Base-by-base conservation (phyloP, 2,797 vertebrate genomes). In the Rachycentron canadum region DNA sequence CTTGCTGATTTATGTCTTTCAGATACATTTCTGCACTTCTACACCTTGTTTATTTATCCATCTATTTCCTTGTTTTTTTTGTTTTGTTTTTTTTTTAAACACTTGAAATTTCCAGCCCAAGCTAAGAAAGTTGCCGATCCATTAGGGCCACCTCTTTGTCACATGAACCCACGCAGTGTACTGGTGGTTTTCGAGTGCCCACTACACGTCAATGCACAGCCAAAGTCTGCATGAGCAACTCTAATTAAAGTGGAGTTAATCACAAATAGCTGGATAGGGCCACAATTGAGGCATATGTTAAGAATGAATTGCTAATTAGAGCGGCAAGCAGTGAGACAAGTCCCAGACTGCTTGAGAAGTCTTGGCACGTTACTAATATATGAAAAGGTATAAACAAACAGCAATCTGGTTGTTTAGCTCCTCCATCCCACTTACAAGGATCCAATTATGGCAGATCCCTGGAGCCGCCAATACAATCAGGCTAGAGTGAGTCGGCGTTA, bases 321-420 rank as follows among this genome's bases (percentile, higher is more conserved):
- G 88, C 90, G 78, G 93, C 92, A 86, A 93, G 90, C 93, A 79
- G 92, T 84, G 92, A 95, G 92, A 94, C 93, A 92, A 93, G 92
- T 93, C 94, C 94, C 94, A 93, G 94, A 93, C 94, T 95, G 95
- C 93, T 95, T 94, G 90, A 93, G 93, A 91, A 96, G 92, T 96
- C 95, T 92, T 91, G 87, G 94, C 95, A 96, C 94, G 95, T 96
- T 94, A 95, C 94, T 94, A 94, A 95, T 95, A 95, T 95, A 95
- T 95, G 95, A 96, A 96, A 96, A 96, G 95, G 94, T 95, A 96
- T 95, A 96, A 95, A 96, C 95, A 96, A 96, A 96, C 95, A 96
- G 94, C 95, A 95, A 95, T 96, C 95, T 96, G 95, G 94, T 96
- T 95, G 94, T 96, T 96, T 95, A 95, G 95, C 95, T 95, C 94